These are phyloP conservation scores for Lasiurus borealis DNA, from an alignment of 2,113 vertebrate species.

Conservation along the genomic window DNA sequence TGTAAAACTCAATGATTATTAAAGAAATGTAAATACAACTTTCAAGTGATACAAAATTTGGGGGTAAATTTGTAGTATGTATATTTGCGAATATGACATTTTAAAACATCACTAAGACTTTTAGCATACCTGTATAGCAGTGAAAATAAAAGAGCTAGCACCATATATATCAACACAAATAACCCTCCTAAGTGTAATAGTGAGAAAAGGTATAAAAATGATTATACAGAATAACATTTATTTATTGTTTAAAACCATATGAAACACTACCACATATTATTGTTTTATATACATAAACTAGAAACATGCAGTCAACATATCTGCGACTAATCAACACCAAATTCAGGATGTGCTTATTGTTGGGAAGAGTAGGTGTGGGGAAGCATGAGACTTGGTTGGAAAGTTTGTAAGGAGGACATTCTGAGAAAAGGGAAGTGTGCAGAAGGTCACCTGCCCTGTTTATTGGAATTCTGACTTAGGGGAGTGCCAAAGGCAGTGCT, in stretches of 20 bases:
- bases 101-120: conserved; percentile 17
- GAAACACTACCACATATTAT: neutral
- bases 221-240: conserved; percentile 6
- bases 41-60: neutral
- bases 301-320: neutral
- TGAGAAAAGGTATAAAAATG: neutral
- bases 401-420: no score
- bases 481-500: no score
- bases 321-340: neutral
- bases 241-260: neutral
- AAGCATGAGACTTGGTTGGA: no score
- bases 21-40: neutral
- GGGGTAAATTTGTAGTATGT: neutral
- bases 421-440: no score
- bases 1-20: neutral
- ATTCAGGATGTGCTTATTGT: neutral
- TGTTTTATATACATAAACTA: neutral
- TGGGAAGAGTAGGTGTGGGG: neutral
- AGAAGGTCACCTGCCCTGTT: no score
- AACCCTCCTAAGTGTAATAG: neutral
- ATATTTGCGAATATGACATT: neutral
- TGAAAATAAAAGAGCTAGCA: neutral
- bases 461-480: no score
- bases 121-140: neutral
- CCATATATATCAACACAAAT: neutral